phyloP scores from a whole-genome alignment of 2,888 invertebrate genomes.

The Spialia ferax region DNA sequence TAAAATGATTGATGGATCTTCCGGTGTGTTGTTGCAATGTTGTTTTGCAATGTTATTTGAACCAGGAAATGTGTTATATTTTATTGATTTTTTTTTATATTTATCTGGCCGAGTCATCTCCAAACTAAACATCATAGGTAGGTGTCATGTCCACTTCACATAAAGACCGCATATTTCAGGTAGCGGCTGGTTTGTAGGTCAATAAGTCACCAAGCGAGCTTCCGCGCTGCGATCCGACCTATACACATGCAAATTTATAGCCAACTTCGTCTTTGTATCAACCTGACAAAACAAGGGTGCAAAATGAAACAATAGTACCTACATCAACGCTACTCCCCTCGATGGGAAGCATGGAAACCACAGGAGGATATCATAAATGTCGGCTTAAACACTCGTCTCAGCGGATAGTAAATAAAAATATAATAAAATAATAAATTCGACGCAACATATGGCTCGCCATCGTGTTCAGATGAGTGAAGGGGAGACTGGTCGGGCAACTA shows the following conservation, averaged over 20 bases:
- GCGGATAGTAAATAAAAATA: constrained; percentile 84
- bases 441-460: constrained; percentile 78
- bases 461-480: constrained; percentile 53
- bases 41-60: constrained; percentile 6
- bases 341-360: constrained; percentile 73
- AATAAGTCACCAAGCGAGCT: constrained; percentile 38
- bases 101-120: too few species aligned
- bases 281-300: constrained; percentile 76
- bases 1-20: constrained; percentile 38
- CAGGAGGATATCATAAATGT: constrained; percentile 85
- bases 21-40: constrained; percentile 7
- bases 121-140: too few species aligned
- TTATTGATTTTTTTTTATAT: too few species aligned
- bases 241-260: constrained; percentile 40
- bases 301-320: constrained; percentile 78
- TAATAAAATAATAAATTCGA: constrained; percentile 84
- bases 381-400: constrained; percentile 84
- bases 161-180: constrained; percentile 36
- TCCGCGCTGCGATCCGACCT: constrained; percentile 36
- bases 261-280: constrained; percentile 60
- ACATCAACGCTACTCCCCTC: constrained; percentile 72
- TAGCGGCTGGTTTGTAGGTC: constrained; percentile 37
- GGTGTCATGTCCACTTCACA: background rate
- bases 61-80: background rate
- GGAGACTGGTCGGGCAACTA: constrained; percentile 47